A percentile compares a stretch with the other conserved stretches of the same genome.
These are phyloP conservation scores for Hydrolagus affinis DNA, from an alignment of 2,113 vertebrate genomes.

Conservation along the genomic window DNA sequence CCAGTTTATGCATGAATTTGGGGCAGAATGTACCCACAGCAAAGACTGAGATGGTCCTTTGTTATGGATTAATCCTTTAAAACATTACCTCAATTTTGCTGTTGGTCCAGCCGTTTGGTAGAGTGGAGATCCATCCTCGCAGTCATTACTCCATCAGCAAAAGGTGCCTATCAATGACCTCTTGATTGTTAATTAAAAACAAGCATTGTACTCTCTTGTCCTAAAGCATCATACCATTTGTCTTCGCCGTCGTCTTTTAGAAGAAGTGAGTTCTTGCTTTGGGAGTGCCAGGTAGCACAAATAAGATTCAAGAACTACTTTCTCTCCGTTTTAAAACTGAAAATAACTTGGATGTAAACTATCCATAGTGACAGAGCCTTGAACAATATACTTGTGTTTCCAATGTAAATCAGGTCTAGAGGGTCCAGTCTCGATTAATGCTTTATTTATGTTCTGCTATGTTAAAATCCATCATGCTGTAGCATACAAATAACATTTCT, in stretches of 20 bases:
- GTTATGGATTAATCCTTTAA: too few relatives aligned
- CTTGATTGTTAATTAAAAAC: too few relatives aligned
- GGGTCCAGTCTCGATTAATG: background rate
- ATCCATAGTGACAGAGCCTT: too few relatives aligned
- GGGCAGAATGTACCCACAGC: background rate
- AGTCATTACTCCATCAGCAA: background rate
- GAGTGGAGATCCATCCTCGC: background rate
- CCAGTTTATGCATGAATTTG: background rate
- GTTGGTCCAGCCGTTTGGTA: background rate
- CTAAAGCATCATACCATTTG: background rate
- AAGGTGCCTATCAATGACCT: background rate
- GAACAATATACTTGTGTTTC: background rate
- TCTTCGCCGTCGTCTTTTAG: background rate
- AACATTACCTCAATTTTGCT: background rate
- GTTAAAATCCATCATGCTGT: background rate
- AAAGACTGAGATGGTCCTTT: background rate
- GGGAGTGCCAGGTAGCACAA: background rate
- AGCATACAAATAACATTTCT: too few relatives aligned
- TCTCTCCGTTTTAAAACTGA: background rate
- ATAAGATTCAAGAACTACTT: background rate
- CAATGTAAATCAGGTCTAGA: background rate
- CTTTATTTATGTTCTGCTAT: constrained; percentile 24
- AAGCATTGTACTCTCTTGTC: background rate
- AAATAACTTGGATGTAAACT: background rate
- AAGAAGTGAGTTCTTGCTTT: background rate